These are phyloP conservation scores for Andrena haemorrhoa DNA, from an alignment of 2,888 invertebrate species.

Conservation along the genomic window DNA sequence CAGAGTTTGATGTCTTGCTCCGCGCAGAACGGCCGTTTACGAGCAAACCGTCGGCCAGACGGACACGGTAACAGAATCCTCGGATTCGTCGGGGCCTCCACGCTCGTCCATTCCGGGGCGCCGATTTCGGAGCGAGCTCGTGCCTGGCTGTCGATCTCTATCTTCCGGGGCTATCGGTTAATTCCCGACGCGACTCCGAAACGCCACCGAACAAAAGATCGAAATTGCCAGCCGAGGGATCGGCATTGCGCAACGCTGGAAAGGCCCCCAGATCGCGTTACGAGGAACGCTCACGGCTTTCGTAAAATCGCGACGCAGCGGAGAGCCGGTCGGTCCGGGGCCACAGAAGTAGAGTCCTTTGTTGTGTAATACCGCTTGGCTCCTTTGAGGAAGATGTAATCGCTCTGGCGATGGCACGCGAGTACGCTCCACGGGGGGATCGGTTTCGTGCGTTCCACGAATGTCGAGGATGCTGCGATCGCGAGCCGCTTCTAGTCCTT, in stretches of 20 bases:
- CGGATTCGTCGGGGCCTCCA: not conserved
- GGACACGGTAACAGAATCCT: not conserved
- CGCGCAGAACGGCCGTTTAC: not conserved
- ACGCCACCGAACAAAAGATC: not conserved
- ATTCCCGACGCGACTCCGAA: not conserved
- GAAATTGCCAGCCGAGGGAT: not conserved
- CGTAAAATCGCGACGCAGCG: constrained; percentile 12
- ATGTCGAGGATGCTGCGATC: constrained; percentile 15
- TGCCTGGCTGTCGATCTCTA: not conserved
- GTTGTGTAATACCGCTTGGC: constrained; percentile 60
- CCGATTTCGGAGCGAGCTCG: not conserved
- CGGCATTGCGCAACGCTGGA: constrained; percentile 20
- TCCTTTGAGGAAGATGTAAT: constrained; percentile 55
- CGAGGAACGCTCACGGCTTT: not conserved
- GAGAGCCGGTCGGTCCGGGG: not conserved
- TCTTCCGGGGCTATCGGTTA: not conserved
- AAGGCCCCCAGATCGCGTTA: constrained; percentile 10
- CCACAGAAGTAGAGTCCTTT: constrained; percentile 8
- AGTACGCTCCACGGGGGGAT: constrained; percentile 36
- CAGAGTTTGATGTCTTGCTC: constrained; percentile 16
- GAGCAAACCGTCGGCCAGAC: not conserved
- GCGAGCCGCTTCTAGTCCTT: constrained; percentile 8
- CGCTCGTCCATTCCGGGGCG: not conserved
- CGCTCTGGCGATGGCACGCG: constrained; percentile 60
- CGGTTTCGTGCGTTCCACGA: constrained; percentile 16